Percentiles rank a stretch among this genome's conserved stretches.
phyloP scores from a whole-genome alignment of 2,797 vertebrate genomes.

The Limosa lapponica region DNA sequence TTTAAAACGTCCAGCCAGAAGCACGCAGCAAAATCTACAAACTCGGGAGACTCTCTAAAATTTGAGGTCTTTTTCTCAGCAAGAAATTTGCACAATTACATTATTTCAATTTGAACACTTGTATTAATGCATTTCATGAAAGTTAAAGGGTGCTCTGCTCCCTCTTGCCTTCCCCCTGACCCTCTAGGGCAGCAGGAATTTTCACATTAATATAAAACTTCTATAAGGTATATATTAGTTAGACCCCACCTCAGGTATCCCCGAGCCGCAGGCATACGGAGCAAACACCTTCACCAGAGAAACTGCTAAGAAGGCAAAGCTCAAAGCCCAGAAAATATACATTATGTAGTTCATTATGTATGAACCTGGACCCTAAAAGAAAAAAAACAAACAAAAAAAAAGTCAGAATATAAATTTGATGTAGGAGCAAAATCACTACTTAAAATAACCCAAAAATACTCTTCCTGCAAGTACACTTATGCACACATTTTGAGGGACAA shows the following conservation, averaged over 20 bases:
- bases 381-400: background rate
- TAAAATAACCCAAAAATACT: background rate
- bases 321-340: slow-evolving; percentile 98
- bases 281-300: slow-evolving; percentile 97
- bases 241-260: slow-evolving; percentile 94
- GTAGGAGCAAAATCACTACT: background rate
- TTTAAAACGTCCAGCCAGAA: background rate
- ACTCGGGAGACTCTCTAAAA: background rate
- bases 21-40: background rate
- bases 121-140: background rate
- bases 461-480: background rate
- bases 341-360: slow-evolving; percentile 99
- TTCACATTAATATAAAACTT: background rate
- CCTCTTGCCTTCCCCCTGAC: background rate
- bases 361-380: slow-evolving; percentile 93
- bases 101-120: background rate
- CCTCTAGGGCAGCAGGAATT: background rate
- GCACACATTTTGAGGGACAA: background rate
- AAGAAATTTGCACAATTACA: background rate
- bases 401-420: background rate
- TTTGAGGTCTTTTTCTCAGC: background rate
- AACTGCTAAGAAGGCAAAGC: slow-evolving; percentile 96
- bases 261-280: slow-evolving; percentile 96
- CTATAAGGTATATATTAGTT: background rate
- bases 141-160: background rate